Base-by-base conservation (phyloP, 2,113 vertebrate species). In the Gavia stellata region DNA sequence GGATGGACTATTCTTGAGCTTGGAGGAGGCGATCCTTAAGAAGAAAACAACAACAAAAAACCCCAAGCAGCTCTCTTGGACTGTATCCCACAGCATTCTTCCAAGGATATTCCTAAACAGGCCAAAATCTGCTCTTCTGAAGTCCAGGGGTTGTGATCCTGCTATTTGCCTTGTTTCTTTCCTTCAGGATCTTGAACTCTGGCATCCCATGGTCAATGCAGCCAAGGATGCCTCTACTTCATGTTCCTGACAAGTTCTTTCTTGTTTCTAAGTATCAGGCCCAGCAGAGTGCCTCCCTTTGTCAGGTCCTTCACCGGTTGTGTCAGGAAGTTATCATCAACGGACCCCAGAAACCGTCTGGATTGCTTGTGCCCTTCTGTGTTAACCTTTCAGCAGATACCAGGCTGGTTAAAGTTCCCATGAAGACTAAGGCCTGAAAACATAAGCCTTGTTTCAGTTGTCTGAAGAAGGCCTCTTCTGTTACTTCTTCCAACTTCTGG, bases 21-120 rank as follows among this genome's bases (percentile, higher is more conserved):
- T 40, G 2, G 24, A 66, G 15, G 6, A 40, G 0, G 1, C 0
- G 11, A 45, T 20, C 5, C 14, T 65, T 40, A 12, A 66, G n/a
- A 75, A 40, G 15, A 55, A 75, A 82, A 90, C 10, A 62, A 17
- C 38, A 40, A 6, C 5, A 66, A 55, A 20, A 56, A 78, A 23
- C 14, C 16, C 16, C 38, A 83, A 74, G n/a, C 23, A 81, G 29
- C 11, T 44, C 9, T 72, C 26, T 44, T 58, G 49, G 31, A 34
- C 49, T 42, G 7, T 12, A 70, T 13, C 24, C 20, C 24, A 61
- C 12, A 85, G 29, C 6, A 42, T 52, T 68, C 31, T 53, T 73
- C n/a, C 65, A 53, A 53, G n/a, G 5, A 68, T 9, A 63, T 5
- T 53, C 5, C 44, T 82, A 21, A 58, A 81, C 5, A 38, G 10